phyloP scores from a whole-genome alignment of 2,888 invertebrate species.

The Sesia apiformis region DNA sequence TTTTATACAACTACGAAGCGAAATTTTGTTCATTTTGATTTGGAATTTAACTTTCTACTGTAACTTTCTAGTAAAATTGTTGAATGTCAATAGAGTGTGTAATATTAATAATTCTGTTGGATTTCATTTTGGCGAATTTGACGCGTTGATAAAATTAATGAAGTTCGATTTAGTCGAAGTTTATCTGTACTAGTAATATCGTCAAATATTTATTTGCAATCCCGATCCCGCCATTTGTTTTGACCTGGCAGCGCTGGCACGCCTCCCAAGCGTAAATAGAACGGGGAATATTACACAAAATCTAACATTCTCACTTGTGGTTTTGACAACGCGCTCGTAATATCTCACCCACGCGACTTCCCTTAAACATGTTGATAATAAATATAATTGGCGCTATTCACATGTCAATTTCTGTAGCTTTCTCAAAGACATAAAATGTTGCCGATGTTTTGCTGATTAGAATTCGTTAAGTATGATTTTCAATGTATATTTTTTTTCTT shows the following conservation, averaged over 20 bases:
- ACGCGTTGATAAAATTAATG: too few species aligned
- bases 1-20: too few species aligned
- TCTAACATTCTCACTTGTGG: constrained; percentile 12
- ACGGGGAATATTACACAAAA: constrained; percentile 49
- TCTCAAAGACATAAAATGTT: not conserved
- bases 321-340: constrained; percentile 35
- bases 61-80: too few species aligned
- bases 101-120: too few species aligned
- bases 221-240: not conserved
- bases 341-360: constrained; percentile 9
- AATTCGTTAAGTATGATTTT: too few species aligned
- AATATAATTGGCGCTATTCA: constrained; percentile 14
- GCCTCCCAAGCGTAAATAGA: constrained; percentile 57
- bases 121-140: too few species aligned
- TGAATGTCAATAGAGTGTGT: too few species aligned
- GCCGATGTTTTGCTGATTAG: not conserved
- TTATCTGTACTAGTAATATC: too few species aligned
- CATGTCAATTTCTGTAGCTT: constrained; percentile 4
- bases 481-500: too few species aligned
- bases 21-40: too few species aligned
- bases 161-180: too few species aligned
- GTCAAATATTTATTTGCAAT: not conserved
- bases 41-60: too few species aligned
- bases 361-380: not conserved
- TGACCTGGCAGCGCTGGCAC: constrained; percentile 39